These are phyloP conservation scores for Coturnix japonica DNA, from an alignment of 2,113 vertebrate species.

Conservation along the genomic window DNA sequence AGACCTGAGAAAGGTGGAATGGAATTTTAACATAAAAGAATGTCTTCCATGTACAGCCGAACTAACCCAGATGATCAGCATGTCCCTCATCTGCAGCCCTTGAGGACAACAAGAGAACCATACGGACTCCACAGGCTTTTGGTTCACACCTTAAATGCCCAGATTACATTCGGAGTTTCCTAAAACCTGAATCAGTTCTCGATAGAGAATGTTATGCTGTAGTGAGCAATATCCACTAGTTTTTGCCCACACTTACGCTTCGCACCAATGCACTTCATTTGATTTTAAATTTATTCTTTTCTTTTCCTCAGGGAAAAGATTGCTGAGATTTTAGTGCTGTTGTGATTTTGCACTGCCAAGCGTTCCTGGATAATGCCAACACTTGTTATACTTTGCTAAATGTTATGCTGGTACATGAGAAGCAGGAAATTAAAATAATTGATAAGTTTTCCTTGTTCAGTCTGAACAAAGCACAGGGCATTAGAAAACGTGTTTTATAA, in stretches of 20 bases:
- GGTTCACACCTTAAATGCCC: neutral
- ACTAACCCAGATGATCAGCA: neutral
- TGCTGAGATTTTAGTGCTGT: neutral
- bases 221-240: neutral
- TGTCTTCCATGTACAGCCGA: neutral
- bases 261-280: neutral
- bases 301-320: neutral
- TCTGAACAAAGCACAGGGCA: neutral
- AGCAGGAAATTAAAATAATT: conserved; percentile 4
- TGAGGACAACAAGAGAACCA: neutral
- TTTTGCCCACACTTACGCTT: neutral
- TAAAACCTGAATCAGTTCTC: neutral
- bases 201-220: neutral
- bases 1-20: neutral
- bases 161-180: neutral
- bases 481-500: neutral
- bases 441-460: neutral
- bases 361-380: neutral
- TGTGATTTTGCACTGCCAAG: neutral
- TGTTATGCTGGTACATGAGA: neutral
- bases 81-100: neutral
- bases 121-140: neutral
- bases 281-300: neutral
- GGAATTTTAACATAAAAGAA: neutral
- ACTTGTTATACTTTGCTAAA: neutral